Conservation (phyloP, 2,888 invertebrate species). For the Athalia circularis region DNA sequence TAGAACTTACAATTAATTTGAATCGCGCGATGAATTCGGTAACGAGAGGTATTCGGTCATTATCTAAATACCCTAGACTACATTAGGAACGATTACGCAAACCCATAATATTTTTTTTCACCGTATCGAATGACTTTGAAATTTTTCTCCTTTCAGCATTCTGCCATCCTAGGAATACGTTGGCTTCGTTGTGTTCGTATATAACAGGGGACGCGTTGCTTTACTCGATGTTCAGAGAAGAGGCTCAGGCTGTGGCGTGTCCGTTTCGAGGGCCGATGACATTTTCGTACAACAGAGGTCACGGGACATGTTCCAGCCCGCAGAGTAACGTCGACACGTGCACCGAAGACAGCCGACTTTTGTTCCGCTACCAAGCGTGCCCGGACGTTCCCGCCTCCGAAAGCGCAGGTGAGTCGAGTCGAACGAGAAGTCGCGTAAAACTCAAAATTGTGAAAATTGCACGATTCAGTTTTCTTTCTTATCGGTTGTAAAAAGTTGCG, state of each 20-base stretch:
- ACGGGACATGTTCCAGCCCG: slow-evolving; percentile 92
- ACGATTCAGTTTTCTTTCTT: too few species aligned
- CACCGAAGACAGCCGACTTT: slow-evolving; percentile 92
- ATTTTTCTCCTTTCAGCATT: slow-evolving; percentile 78
- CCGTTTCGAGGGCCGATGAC: slow-evolving; percentile 92
- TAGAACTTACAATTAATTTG: too few species aligned
- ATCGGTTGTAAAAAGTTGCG: too few species aligned
- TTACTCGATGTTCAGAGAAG: slow-evolving; percentile 92
- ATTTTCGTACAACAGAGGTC: slow-evolving; percentile 94
- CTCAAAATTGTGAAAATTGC: too few species aligned
- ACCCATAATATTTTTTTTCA: too few species aligned
- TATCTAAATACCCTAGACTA: too few species aligned
- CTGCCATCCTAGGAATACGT: slow-evolving; percentile 84
- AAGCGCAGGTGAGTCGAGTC: slow-evolving; percentile 84
- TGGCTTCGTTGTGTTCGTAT: slow-evolving; percentile 88
- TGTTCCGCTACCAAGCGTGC: slow-evolving; percentile 95
- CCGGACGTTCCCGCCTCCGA: slow-evolving; percentile 94
- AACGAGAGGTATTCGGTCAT: too few species aligned
- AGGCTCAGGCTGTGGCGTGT: slow-evolving; percentile 91
- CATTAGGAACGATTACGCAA: too few species aligned
- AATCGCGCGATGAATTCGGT: too few species aligned
- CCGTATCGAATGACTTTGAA: background rate
- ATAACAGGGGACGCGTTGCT: slow-evolving; percentile 93
- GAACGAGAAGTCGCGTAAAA: too few species aligned
- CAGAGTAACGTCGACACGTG: slow-evolving; percentile 95